Conservation (phyloP, 2,888 invertebrate species). For the Rhingia campestris region DNA sequence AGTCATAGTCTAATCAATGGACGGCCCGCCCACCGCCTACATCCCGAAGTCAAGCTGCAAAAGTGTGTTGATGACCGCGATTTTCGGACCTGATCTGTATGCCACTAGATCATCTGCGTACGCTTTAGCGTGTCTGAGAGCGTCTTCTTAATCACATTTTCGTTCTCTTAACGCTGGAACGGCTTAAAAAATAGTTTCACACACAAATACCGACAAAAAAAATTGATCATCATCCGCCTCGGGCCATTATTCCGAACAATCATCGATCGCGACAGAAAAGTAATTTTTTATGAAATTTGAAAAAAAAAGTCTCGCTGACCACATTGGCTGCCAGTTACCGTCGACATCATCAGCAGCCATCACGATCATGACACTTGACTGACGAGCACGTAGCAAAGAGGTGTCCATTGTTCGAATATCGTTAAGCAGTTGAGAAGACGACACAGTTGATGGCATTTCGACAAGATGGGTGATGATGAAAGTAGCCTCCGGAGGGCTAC, state of each 20-base stretch:
- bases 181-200: too few relatives aligned
- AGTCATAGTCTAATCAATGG: too few relatives aligned
- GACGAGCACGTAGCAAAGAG: constrained; percentile 20
- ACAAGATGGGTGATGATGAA: constrained; percentile 33
- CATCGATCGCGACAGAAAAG: constrained; percentile 21
- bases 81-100: too few relatives aligned
- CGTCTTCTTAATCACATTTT: too few relatives aligned
- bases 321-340: constrained; percentile 1
- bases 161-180: too few relatives aligned
- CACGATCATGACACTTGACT: constrained; percentile 26
- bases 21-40: too few relatives aligned
- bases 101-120: too few relatives aligned
- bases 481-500: constrained; percentile 15
- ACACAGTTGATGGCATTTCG: constrained; percentile 32
- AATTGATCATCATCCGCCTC: too few relatives aligned
- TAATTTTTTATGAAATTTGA: constrained; percentile 20
- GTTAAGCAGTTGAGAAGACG: constrained; percentile 20
- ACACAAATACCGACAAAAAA: too few relatives aligned
- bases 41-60: too few relatives aligned
- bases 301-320: background rate
- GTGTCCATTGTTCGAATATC: constrained; percentile 42
- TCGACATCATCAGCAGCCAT: background rate
- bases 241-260: background rate
- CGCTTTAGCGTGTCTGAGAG: too few relatives aligned
- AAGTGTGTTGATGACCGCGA: too few relatives aligned